Evolutionary conservation across 2,888 invertebrate species (phyloP), one percentile per base, ranked within the genome.

Genomic region (Plebejus melissa): DNA sequence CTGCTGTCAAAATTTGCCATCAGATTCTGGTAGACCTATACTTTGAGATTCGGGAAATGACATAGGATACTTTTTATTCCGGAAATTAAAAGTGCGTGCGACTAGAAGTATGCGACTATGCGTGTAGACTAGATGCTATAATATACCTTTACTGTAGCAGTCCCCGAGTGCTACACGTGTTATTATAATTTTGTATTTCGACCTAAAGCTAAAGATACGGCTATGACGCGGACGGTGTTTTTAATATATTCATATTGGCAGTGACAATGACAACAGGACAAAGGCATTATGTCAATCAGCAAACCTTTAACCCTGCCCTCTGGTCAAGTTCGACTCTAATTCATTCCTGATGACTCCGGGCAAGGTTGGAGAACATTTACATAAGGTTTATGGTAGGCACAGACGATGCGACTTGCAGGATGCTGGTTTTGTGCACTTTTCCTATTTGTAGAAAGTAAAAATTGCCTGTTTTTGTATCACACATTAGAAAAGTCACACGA

Each of bases 261-360:
- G 28, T 60, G 84, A 87, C 86, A 85, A 87, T 85, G 80, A 81
- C 78, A 83, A 81, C 74, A 71, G 46, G 76, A 79, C 80, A 80
- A 78, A 78, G 75, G 71, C 80, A 82, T 80, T 78, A 82, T 85
- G 90, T 90, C 91, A 89, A 86, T 90, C 90, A 91, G 82, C 71
- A 88, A 88, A 85, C 79, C 76, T 78, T 80, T 83, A 85, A 86
- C 84, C 80, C 83, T 84, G 84, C 86, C 86, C 80, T 84, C 77
- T 91, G 92, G 93, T 93, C 93, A 92, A 93, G 90, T 91, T 88
- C 90, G 88, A 84, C 83, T 85, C 87, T 90, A 90, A 91, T 87
- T 87, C 86, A 87, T 90, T 85, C 83, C 86, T 88, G 87, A 90
- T 88, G 89, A 87, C 85, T 85, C 82, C 80, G 79, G 74, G 83